Base-by-base conservation (phyloP, 2,888 invertebrate genomes). In the Rutpela maculata region DNA sequence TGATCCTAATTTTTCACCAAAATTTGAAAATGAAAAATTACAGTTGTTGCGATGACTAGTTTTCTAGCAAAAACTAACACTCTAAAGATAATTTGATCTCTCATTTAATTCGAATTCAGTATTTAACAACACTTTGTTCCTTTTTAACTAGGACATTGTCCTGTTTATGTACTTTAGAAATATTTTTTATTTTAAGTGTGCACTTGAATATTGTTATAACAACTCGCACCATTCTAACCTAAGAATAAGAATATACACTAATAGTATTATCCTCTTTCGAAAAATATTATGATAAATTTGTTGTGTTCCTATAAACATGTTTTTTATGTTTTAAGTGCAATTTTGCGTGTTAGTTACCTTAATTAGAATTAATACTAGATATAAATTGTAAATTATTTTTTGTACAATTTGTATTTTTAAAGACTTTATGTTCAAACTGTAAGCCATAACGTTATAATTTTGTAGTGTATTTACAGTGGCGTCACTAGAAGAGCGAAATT, bases 271-370 rank as follows among this genome's bases (percentile, higher is more conserved):
- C 43, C 59, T 62, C 69, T 35, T 43, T 22, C 65, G 56, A 55
- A 56, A 50, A 31, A 43, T 22, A 38, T 67, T 62, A 35, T 67
- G 59, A 71, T 59, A 62, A 71, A 79, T 69, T 77, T 82, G 77
- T 82, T 84, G 83, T 83, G 84, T 84, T 84, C 84, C 84, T 84
- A 84, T 79, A 79, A 81, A 81, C 69, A 82, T 78, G 69, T 74
- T 74, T 78, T 80, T 67, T 75, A 75, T 78, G 67, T 74, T 78
- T 80, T 81, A 83, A 83, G 83, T 83, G 83, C 85, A 85, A 84
- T 84, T 43, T 69, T 82, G 84, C 81, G 79, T 83, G 62, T 81
- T 84, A 85, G 84, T 85, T 85, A 85, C 84, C 84, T 85, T 83
- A 77, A 67, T 68, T 75, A 69, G 57, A 66, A 35, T 76, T 72